Conservation (phyloP, 2,888 invertebrate genomes). For the Exephanes ischioxanthus region DNA sequence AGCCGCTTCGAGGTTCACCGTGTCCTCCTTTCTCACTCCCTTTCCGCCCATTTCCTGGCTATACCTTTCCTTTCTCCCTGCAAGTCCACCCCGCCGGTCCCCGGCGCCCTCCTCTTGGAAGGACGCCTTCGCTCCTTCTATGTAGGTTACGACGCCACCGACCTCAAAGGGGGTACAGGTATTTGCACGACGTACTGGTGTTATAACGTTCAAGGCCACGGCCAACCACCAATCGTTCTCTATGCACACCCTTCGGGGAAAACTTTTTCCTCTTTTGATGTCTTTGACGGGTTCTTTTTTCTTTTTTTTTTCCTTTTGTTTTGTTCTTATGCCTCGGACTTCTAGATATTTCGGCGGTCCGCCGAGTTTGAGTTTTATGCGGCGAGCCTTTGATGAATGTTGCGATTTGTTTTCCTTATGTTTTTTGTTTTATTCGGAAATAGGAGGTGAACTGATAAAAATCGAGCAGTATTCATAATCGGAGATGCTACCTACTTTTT, state of each 20-base stretch:
- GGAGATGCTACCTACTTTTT: no score
- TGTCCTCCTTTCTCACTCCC: constrained; percentile 48
- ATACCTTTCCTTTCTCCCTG: constrained; percentile 56
- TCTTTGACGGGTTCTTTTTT: constrained; percentile 23
- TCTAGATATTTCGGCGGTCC: no score
- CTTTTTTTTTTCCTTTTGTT: not conserved
- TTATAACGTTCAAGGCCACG: constrained; percentile 66
- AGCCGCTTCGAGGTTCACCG: constrained; percentile 57
- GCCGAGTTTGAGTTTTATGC: no score
- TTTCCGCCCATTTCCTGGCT: constrained; percentile 41
- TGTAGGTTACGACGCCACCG: constrained; percentile 80
- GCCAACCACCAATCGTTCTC: constrained; percentile 42
- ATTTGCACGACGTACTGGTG: constrained; percentile 62
- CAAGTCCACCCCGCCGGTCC: constrained; percentile 18
- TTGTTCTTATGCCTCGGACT: not conserved
- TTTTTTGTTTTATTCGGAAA: no score
- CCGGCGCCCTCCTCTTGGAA: constrained; percentile 64
- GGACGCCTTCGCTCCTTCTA: constrained; percentile 70
- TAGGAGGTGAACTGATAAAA: no score
- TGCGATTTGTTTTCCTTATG: no score
- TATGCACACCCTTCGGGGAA: constrained; percentile 50
- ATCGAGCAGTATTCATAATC: no score
- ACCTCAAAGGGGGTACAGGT: constrained; percentile 70
- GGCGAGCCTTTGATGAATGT: no score
- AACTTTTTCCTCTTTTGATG: constrained; percentile 52